These are phyloP conservation scores for Rhyacichthys aspro DNA, from an alignment of 2,797 vertebrate species.

Conservation along the genomic window DNA sequence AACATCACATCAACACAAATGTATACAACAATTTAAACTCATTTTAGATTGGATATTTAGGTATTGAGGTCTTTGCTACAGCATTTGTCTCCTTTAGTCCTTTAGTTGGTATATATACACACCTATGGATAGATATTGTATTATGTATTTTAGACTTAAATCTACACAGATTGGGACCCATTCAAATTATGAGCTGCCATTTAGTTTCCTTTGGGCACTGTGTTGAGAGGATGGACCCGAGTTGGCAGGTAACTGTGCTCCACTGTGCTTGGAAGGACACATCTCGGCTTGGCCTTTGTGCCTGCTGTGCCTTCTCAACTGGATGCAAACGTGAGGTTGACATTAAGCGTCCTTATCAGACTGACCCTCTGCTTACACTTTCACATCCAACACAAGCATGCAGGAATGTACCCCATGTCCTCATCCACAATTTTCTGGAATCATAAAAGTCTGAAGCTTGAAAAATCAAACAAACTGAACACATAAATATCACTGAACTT, in stretches of 20 bases:
- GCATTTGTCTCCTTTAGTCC: too few relatives aligned
- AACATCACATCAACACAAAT: too few relatives aligned
- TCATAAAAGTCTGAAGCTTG: not conserved
- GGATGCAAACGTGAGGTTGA: slow-evolving; percentile 41
- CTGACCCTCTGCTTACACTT: slow-evolving; percentile 6
- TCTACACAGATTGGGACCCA: too few relatives aligned
- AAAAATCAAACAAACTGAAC: slow-evolving; percentile 9
- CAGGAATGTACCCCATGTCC: slow-evolving; percentile 10
- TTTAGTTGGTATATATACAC: too few relatives aligned
- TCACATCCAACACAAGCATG: slow-evolving; percentile 1
- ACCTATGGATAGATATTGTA: too few relatives aligned
- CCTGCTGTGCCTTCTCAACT: slow-evolving; percentile 33
- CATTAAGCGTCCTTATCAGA: slow-evolving; percentile 30
- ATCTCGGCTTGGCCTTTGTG: slow-evolving; percentile 22
- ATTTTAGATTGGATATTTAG: too few relatives aligned
- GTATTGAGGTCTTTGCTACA: too few relatives aligned
- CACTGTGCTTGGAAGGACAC: slow-evolving; percentile 17
- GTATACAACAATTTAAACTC: too few relatives aligned
- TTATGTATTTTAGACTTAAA: too few relatives aligned
- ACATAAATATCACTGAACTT: slow-evolving; percentile 49
- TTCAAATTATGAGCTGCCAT: not conserved
- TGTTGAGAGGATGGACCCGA: not conserved
- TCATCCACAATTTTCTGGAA: not conserved
- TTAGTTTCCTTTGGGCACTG: not conserved
- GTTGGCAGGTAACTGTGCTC: slow-evolving; percentile 7